Percentiles rank a stretch among this genome's conserved stretches.
phyloP scores from a whole-genome alignment of 2,113 vertebrate species.

The Plecturocebus donacophilus region DNA sequence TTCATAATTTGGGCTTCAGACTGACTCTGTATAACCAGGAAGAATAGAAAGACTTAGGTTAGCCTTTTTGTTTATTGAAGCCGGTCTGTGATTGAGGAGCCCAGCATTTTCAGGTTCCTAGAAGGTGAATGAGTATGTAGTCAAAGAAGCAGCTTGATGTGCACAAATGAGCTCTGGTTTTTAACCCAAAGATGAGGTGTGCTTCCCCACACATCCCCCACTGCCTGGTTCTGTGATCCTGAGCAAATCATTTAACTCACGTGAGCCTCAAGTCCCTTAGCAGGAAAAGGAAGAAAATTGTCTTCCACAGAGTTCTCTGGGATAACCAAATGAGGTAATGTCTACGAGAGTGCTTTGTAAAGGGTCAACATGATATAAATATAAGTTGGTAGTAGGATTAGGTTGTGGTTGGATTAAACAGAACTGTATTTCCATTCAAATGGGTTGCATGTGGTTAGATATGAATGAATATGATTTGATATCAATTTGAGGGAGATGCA shows the following conservation, averaged over 20 bases:
- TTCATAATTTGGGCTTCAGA: background rate
- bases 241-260: background rate
- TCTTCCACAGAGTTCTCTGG: background rate
- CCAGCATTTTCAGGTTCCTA: background rate
- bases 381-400: slow-evolving; percentile 5
- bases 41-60: background rate
- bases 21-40: background rate
- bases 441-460: background rate
- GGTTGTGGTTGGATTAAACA: background rate
- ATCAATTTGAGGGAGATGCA: slow-evolving; percentile 3
- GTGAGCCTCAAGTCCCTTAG: background rate
- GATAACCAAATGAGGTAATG: slow-evolving; percentile 29
- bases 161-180: background rate
- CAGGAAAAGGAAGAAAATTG: slow-evolving; percentile 23
- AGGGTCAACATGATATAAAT: background rate
- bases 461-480: background rate
- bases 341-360: slow-evolving; percentile 37
- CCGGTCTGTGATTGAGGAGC: background rate
- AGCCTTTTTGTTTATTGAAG: slow-evolving; percentile 17
- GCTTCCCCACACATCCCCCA: background rate
- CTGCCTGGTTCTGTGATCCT: background rate
- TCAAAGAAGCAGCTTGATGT: background rate
- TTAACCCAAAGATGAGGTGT: background rate
- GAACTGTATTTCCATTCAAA: slow-evolving; percentile 2
- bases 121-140: background rate